phyloP scores from a whole-genome alignment of 2,888 invertebrate species.

The Pheosia tremula region DNA sequence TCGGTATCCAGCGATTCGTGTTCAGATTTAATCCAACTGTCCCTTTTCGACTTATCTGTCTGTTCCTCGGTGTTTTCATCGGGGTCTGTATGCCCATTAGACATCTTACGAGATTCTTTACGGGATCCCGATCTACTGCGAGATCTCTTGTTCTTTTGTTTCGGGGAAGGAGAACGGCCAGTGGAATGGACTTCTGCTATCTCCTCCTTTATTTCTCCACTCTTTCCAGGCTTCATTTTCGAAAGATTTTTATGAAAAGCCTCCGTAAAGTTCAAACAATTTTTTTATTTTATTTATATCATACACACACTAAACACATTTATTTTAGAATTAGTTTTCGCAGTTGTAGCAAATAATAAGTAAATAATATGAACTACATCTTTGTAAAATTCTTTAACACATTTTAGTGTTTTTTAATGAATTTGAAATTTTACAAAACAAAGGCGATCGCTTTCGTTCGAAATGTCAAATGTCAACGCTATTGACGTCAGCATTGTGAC shows the following conservation, averaged over 20 bases:
- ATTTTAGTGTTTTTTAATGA: slow-evolving; percentile 25
- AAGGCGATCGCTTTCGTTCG: slow-evolving; percentile 30
- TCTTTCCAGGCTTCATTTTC: slow-evolving; percentile 74
- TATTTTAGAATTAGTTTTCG: too few relatives aligned
- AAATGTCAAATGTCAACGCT: slow-evolving; percentile 60
- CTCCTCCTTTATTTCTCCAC: slow-evolving; percentile 68
- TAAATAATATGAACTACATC: slow-evolving; percentile 18
- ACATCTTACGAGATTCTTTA: slow-evolving; percentile 69
- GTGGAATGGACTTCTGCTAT: slow-evolving; percentile 75
- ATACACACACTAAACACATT: background rate
- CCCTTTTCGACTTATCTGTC: slow-evolving; percentile 68
- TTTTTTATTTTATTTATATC: slow-evolving; percentile 13
- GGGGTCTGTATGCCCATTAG: slow-evolving; percentile 64
- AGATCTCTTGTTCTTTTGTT: slow-evolving; percentile 60
- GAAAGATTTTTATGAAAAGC: slow-evolving; percentile 26
- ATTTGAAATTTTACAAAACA: slow-evolving; percentile 39
- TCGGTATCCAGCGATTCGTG: slow-evolving; percentile 84
- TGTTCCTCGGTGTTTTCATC: slow-evolving; percentile 48
- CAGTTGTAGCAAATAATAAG: slow-evolving; percentile 19
- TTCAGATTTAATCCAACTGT: slow-evolving; percentile 79
- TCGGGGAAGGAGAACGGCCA: slow-evolving; percentile 74
- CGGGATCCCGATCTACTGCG: slow-evolving; percentile 68
- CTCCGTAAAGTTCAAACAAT: slow-evolving; percentile 35
- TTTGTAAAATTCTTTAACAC: slow-evolving; percentile 11
- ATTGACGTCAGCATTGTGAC: slow-evolving; percentile 70